Evolutionary conservation across 2,113 vertebrate genomes (phyloP), one percentile per base, ranked within the genome.

Genomic region (Macaca mulatta): DNA sequence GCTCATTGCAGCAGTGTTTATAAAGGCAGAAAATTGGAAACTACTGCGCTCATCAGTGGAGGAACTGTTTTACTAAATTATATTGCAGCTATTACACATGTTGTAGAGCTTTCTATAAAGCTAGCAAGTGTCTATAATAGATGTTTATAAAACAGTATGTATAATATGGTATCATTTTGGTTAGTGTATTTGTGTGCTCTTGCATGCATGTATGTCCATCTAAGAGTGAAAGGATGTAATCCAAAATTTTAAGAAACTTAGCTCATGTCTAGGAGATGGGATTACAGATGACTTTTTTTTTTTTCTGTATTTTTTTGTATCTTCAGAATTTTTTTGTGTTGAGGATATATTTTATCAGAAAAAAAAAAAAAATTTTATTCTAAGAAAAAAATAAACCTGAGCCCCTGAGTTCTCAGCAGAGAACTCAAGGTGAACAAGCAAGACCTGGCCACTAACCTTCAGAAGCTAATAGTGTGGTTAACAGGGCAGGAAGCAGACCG

Each of bases 11-110:
- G 78, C 59, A 30, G 69, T 96, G 82, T 97, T 96, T 96, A 94
- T 93, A 85, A 97, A 95, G 95, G 96, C 91, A 94, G 72, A 94
- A 96, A 94, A 97, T 93, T 93, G 95, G 91, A 96, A 97, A 89
- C 74, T 69, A 92, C 82, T 43, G 86, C 70, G n/a, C 90, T 97
- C 93, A 93, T 92, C 79, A 80, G 86, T 85, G 55, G 87, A 96
- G 70, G 74, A 93, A 10, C 59, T 96, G 75, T 85, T 59, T 96
- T 72, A 77, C 86, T 90, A 91, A 96, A 82, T 96, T 96, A 90
- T 72, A 92, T 89, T 91, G 94, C 79, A 20, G 50, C 93, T 97
- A 89, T 95, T 97, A 94, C 81, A 97, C 97, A 87, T 38, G 57
- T 81, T 67, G 32, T 82, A 88, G 78, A 90, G 91, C 75, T 83